A percentile compares a stretch with the other conserved stretches of the same genome.
These are phyloP conservation scores for Drosophila setosimentum DNA, from an alignment of 2,888 invertebrate genomes.

Conservation along the genomic window DNA sequence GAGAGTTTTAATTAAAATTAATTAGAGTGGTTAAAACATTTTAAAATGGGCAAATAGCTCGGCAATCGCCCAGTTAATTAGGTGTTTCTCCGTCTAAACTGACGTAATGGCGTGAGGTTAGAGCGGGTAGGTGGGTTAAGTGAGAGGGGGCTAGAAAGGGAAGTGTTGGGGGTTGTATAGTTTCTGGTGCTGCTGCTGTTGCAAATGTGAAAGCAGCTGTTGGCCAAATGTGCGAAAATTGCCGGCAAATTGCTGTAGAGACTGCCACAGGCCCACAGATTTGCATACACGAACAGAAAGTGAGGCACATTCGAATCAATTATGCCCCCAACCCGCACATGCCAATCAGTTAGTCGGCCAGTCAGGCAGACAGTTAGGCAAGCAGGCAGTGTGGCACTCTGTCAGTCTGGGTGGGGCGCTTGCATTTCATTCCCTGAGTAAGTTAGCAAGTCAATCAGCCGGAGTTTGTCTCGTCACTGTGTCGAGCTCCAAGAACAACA, in stretches of 20 bases:
- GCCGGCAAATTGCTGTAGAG: slow-evolving; percentile 59
- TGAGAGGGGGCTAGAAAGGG: background rate
- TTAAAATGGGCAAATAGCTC: slow-evolving; percentile 46
- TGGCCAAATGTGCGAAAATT: slow-evolving; percentile 75
- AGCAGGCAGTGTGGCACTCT: slow-evolving; percentile 19
- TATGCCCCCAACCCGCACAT: slow-evolving; percentile 20
- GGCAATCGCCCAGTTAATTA: slow-evolving; percentile 65
- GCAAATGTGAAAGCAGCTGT: slow-evolving; percentile 74
- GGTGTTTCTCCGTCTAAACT: slow-evolving; percentile 51
- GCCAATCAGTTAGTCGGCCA: slow-evolving; percentile 37
- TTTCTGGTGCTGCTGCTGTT: slow-evolving; percentile 31
- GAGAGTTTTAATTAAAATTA: slow-evolving; percentile 66
- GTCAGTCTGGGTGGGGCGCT: slow-evolving; percentile 9
- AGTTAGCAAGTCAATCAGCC: slow-evolving; percentile 70
- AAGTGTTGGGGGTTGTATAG: slow-evolving; percentile 24
- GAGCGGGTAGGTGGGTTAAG: background rate
- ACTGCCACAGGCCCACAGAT: slow-evolving; percentile 40
- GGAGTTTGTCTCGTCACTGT: slow-evolving; percentile 48
- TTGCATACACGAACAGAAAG: slow-evolving; percentile 60
- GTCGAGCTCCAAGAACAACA: slow-evolving; percentile 31
- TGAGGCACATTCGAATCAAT: slow-evolving; percentile 59
- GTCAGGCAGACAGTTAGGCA: slow-evolving; percentile 15
- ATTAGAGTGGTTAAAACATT: slow-evolving; percentile 59
- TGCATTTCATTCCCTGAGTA: slow-evolving; percentile 51
- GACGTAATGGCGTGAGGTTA: slow-evolving; percentile 51